Conservation (phyloP, 2,888 invertebrate species). For the Tenthredo scrophulariae region DNA sequence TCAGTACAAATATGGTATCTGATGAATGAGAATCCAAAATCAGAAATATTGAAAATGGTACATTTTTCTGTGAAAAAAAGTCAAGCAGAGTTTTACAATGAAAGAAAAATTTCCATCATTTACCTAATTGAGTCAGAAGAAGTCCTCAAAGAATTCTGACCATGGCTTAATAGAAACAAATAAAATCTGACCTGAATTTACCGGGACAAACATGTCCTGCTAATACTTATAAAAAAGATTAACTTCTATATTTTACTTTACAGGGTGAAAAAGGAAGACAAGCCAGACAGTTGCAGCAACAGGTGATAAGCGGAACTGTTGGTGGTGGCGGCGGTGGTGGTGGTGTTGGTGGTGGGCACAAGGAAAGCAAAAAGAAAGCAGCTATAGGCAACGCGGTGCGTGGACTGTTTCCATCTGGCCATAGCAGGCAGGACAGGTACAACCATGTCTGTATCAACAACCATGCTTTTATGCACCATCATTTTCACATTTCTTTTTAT, state of each 20-base stretch:
- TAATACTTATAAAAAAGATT: background rate
- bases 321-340: constrained; percentile 59
- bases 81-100: background rate
- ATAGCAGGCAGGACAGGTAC: constrained; percentile 78
- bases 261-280: constrained; percentile 72
- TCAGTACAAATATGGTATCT: background rate
- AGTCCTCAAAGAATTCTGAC: background rate
- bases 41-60: background rate
- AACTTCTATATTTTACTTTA: constrained; percentile 51
- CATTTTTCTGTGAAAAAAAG: background rate
- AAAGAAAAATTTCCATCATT: background rate
- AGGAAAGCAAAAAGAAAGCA: constrained; percentile 76
- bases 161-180: background rate
- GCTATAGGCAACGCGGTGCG: constrained; percentile 78
- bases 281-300: constrained; percentile 65
- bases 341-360: constrained; percentile 70
- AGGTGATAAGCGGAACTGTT: constrained; percentile 62
- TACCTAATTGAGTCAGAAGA: background rate
- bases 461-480: constrained; percentile 71
- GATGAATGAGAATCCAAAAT: background rate
- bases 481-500: constrained; percentile 63
- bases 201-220: background rate
- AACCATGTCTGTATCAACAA: constrained; percentile 78
- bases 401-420: constrained; percentile 76
- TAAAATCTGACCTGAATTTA: background rate